Evolutionary conservation across 1,140 invertebrate species (phyloP), one percentile per base, ranked within the genome.

Genomic region (Chymomyza costata): DNA sequence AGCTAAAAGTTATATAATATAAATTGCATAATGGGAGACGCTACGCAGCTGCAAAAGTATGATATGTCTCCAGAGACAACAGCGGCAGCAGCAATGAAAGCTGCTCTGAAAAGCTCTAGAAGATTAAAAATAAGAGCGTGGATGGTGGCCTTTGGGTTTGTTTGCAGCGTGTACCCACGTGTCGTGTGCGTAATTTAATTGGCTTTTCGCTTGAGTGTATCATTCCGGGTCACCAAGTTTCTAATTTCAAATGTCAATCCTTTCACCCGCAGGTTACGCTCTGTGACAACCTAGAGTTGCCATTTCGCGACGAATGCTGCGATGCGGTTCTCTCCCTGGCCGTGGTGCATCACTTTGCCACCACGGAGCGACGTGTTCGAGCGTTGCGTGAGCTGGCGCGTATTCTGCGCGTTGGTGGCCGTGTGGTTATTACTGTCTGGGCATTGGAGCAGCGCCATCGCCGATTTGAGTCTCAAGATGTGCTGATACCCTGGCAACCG

Each of bases 401-500:
- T 31, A 92, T 98, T 19, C 88, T 98, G 2, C 87, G 94, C 50
- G 95, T 97, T 46, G 96, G 96, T 1, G 97, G 97, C 2, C 87
- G 92, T 41, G 89, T 98, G n/a, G 91, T 98, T 56, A 94, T 98
- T 54, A 96, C 95, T 10, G 96, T 97, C 1, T 98, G 97, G 97
- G 95, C 97, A 8, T 95, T 97, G 92, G 97, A 99, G 86, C 96
- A 98, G 78, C 90, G 92, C 45, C 93, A 96, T 78, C 87, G 94
- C 63, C 94, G 93, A 59, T 90, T 90, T 34, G 88, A 90, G 69
- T 89, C 88, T 8, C 89, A 90, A 88, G 97, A 99, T 87, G 95
- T 99, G 31, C 87, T 99, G 19, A 94, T 99, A 51, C 97, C 97
- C 1, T 98, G 96, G 96, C 93, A 95, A 66, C 88, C 91, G 39